Percentiles rank a stretch among this genome's conserved stretches.
These are phyloP conservation scores for Microtus pennsylvanicus DNA, from an alignment of 2,113 vertebrate species.

Conservation along the genomic window DNA sequence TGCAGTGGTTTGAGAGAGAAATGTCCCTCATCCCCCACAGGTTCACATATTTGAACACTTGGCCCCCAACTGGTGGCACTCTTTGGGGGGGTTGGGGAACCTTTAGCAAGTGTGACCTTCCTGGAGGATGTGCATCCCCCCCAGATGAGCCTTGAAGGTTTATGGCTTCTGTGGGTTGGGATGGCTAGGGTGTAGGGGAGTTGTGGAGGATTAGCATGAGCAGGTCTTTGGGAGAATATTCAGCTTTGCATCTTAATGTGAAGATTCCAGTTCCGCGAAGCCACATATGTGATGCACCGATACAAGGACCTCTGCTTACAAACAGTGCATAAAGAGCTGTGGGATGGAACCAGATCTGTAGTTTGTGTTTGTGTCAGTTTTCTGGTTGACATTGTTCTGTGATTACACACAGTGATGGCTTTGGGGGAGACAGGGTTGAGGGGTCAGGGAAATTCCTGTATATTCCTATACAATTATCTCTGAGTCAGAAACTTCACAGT, in stretches of 20 bases:
- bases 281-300: background rate
- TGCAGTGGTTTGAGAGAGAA: background rate
- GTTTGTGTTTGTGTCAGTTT: background rate
- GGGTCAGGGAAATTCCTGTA: background rate
- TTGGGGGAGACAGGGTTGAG: background rate
- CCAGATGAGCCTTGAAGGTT: background rate
- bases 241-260: background rate
- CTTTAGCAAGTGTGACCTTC: background rate
- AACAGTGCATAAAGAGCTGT: background rate
- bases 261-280: background rate
- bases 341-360: background rate
- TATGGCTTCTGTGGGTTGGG: background rate
- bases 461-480: conserved; percentile 13
- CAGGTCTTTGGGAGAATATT: background rate
- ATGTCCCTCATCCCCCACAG: background rate
- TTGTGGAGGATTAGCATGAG: background rate
- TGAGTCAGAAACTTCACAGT: background rate
- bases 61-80: background rate
- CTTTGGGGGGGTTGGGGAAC: background rate
- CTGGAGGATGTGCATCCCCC: background rate
- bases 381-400: background rate
- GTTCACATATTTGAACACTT: background rate
- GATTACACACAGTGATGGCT: background rate
- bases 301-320: background rate
- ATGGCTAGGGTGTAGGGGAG: background rate